Conservation (phyloP, 2,797 vertebrate species). For the Semotilus atromaculatus region DNA sequence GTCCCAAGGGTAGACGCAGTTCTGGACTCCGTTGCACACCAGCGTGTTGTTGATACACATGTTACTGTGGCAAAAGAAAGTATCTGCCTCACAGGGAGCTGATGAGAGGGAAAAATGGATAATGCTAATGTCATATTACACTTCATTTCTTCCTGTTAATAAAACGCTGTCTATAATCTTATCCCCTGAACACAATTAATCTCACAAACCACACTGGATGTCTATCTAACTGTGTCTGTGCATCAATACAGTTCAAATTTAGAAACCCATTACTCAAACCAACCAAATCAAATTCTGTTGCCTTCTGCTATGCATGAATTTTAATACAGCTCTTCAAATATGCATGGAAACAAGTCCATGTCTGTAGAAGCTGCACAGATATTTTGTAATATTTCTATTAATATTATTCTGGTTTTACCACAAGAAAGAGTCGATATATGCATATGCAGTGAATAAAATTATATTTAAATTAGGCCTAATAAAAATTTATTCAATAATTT, state of each 20-base stretch:
- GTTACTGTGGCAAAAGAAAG: slow-evolving; percentile 99
- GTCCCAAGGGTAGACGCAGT: slow-evolving; percentile 98
- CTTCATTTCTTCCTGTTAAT: slow-evolving; percentile 11
- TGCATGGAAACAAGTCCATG: slow-evolving; percentile 50
- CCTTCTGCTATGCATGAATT: slow-evolving; percentile 73
- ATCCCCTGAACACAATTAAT: slow-evolving; percentile 26
- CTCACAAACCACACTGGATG: slow-evolving; percentile 19
- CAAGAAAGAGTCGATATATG: slow-evolving; percentile 42
- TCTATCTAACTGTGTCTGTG: slow-evolving; percentile 38
- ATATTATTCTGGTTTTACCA: slow-evolving; percentile 47
- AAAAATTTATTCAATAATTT: background rate
- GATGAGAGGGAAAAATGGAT: slow-evolving; percentile 55
- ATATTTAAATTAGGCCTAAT: background rate
- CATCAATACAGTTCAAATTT: slow-evolving; percentile 55
- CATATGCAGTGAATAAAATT: background rate
- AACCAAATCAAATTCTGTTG: slow-evolving; percentile 57
- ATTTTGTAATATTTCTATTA: slow-evolving; percentile 22
- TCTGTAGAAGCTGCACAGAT: slow-evolving; percentile 20
- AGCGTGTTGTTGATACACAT: slow-evolving; percentile 99
- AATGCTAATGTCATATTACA: slow-evolving; percentile 14
- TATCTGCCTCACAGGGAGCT: slow-evolving; percentile 95
- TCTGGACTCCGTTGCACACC: slow-evolving; percentile 98
- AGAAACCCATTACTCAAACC: slow-evolving; percentile 66
- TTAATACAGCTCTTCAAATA: slow-evolving; percentile 69
- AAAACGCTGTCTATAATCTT: slow-evolving; percentile 17